Conservation (phyloP, 2,113 vertebrate species). For the Nycticryphes semicollaris region DNA sequence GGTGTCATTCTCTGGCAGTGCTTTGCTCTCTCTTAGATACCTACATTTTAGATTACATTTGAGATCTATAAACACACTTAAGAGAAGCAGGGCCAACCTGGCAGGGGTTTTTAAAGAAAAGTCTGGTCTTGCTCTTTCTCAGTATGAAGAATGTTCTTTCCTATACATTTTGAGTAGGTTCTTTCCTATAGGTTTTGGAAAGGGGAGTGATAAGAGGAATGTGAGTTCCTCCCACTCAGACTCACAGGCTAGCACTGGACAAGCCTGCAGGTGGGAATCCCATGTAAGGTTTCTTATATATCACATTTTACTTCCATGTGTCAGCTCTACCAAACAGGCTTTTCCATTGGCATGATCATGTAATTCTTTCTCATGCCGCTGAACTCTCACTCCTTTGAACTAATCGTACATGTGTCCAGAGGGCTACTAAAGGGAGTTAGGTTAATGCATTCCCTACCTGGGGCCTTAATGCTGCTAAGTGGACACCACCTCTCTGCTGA, state of each 20-base stretch:
- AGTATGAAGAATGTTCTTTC: neutral
- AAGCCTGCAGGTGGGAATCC: neutral
- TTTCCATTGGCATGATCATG: neutral
- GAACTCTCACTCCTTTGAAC: neutral
- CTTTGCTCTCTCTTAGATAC: neutral
- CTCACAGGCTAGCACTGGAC: neutral
- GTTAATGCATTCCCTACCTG: neutral
- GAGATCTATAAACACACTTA: neutral
- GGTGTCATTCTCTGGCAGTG: neutral
- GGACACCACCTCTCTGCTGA: neutral
- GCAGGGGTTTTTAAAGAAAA: neutral
- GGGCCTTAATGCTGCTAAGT: neutral
- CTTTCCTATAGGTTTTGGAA: neutral
- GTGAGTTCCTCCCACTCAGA: neutral
- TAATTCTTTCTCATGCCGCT: neutral
- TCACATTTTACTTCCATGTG: neutral
- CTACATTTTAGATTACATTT: neutral
- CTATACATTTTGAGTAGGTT: neutral
- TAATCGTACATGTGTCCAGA: neutral
- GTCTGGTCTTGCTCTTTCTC: neutral
- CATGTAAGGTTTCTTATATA: neutral
- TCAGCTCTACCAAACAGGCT: neutral
- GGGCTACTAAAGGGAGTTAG: neutral
- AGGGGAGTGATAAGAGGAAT: neutral
- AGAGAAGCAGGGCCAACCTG: neutral